Percentiles rank a stretch among this genome's conserved stretches.
Evolutionary conservation across 2,113 vertebrate genomes (phyloP).

Genomic region (Tachysurus vachellii): DNA sequence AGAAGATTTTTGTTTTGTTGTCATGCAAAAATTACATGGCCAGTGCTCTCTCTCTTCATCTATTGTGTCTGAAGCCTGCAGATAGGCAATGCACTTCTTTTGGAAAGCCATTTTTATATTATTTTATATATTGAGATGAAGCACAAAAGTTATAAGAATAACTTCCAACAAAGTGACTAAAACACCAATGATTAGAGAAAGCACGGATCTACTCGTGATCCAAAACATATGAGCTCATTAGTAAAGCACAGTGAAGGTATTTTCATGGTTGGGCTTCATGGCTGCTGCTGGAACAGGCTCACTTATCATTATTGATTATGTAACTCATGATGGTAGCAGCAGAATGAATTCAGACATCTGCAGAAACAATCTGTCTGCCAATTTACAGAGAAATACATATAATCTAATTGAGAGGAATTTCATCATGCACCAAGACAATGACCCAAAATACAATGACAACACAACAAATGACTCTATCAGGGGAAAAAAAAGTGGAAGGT

Average conservation of each 20-base stretch:
- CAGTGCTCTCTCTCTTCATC: not conserved
- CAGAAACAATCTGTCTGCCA: not conserved
- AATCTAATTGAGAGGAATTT: too few species aligned
- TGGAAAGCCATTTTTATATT: not conserved
- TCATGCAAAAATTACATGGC: not conserved
- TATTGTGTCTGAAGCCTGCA: not conserved
- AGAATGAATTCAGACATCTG: not conserved
- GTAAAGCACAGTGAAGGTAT: not conserved
- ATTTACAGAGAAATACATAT: not conserved
- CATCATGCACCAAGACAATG: not conserved
- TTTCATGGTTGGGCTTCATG: not conserved
- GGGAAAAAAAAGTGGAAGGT: not conserved
- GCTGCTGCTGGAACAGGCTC: not conserved
- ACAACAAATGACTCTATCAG: not conserved
- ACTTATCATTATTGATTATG: not conserved
- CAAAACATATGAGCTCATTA: not conserved
- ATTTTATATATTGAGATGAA: not conserved
- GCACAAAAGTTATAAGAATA: not conserved
- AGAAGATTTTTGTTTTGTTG: not conserved
- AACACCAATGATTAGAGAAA: not conserved
- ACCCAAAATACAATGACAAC: not conserved
- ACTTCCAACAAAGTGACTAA: not conserved
- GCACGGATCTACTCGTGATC: not conserved
- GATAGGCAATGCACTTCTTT: not conserved
- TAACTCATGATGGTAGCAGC: not conserved